A percentile compares a stretch with the other conserved stretches of the same genome.
phyloP scores from a whole-genome alignment of 2,113 vertebrate species.

The Labeo catla region DNA sequence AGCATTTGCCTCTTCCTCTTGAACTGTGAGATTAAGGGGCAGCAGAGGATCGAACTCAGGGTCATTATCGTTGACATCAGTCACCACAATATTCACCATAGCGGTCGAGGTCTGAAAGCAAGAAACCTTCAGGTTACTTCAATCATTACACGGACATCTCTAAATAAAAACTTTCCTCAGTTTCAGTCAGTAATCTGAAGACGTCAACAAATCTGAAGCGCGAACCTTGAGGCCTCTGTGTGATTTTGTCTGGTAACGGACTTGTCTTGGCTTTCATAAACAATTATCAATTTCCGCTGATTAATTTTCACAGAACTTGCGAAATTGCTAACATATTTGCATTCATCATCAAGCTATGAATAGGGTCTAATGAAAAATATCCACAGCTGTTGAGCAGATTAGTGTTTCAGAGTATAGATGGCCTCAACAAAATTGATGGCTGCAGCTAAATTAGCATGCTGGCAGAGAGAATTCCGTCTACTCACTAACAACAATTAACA shows the following conservation, averaged over 20 bases:
- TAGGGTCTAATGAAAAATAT: conserved; percentile 56
- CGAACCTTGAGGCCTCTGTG: background rate
- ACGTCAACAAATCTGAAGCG: background rate
- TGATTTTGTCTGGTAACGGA: conserved; percentile 28
- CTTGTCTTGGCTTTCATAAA: conserved; percentile 54
- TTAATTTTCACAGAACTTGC: conserved; percentile 54
- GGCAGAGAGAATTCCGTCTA: background rate
- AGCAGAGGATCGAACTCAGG: conserved; percentile 87
- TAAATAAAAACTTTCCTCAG: background rate
- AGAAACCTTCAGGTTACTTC: conserved; percentile 40
- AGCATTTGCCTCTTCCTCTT: conserved; percentile 86
- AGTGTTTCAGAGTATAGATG: conserved; percentile 51
- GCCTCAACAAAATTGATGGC: conserved; percentile 27
- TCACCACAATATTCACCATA: conserved; percentile 89
- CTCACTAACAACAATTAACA: conserved; percentile 28
- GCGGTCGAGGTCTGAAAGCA: conserved; percentile 87
- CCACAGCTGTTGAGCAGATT: conserved; percentile 56
- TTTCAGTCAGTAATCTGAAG: background rate
- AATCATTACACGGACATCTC: background rate
- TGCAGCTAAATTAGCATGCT: conserved; percentile 31
- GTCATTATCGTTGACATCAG: conserved; percentile 96
- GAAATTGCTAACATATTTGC: conserved; percentile 58
- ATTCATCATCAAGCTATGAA: conserved; percentile 56
- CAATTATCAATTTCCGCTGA: conserved; percentile 50
- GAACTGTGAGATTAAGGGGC: conserved; percentile 88